Base-by-base conservation (phyloP, 2,113 vertebrate species). In the Strix uralensis region DNA sequence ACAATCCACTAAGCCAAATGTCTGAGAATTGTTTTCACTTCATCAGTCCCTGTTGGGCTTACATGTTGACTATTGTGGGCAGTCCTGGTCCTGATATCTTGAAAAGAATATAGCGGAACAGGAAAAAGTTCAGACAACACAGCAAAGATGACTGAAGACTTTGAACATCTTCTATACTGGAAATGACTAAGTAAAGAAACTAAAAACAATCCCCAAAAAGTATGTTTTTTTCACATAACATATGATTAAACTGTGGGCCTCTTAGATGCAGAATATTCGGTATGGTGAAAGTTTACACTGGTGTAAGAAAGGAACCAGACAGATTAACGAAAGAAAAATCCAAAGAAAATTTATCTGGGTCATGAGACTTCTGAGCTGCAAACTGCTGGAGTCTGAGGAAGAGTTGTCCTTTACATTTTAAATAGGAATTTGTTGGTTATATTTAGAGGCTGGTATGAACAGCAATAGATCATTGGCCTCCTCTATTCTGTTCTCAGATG, bases 151-250 rank as follows among this genome's bases (percentile, higher is more conserved):
- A 34, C 6, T 26, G 14, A 19, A 54, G 15, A 19, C 49, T 57
- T 59, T 46, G 1, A 75, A 27, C 12, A 16, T 34, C 10, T 79
- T 62, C 10, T 27, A 58, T 26, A 7, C 13, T 18, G 11, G 19
- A 17, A 88, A 71, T 1, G 0, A 44, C 34, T 44, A 66, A 38
- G 10, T 32, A 77, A 83, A 61, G 1, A 44, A 61, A 66, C 4
- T 7, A 29, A 79, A 63, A 84, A 30, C 2, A 54, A 36, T 44
- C 22, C 1, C 0, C 18, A 9, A 17, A 55, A n/a, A 2, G 0
- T 1, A 2, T 10, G 3, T 29, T 34, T 70, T 80, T 78, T 73
- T 25, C 23, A 47, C 10, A 14, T 32, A 52, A 19, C 3, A 19
- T 12, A 13, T 8, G 5, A 61, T 49, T 86, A 40, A 90, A 75